These are phyloP conservation scores for Decapterus maruadsi DNA, from an alignment of 2,797 vertebrate species.

Conservation along the genomic window DNA sequence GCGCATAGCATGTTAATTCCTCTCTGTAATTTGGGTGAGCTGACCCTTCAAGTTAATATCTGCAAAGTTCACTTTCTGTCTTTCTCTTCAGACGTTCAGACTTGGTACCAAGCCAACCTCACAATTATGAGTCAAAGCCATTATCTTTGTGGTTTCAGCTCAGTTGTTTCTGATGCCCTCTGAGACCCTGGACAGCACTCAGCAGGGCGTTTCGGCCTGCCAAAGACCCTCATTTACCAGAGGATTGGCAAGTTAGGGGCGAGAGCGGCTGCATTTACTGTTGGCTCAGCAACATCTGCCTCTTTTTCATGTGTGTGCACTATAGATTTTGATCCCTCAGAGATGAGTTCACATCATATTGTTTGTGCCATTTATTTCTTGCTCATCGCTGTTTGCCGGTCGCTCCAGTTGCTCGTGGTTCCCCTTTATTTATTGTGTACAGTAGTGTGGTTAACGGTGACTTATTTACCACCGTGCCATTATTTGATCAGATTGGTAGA, in stretches of 20 bases:
- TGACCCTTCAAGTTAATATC: slow-evolving; percentile 5
- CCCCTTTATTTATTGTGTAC: background rate
- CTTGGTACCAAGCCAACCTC: slow-evolving; percentile 21
- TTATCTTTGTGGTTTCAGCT: slow-evolving; percentile 72
- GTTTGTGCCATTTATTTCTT: slow-evolving; percentile 15
- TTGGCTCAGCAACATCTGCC: slow-evolving; percentile 26
- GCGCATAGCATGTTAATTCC: background rate
- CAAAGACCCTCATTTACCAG: slow-evolving; percentile 68
- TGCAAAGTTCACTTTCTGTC: slow-evolving; percentile 20
- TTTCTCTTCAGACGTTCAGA: slow-evolving; percentile 33
- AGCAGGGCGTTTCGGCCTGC: slow-evolving; percentile 45
- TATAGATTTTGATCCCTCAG: slow-evolving; percentile 51
- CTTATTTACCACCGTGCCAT: slow-evolving; percentile 36
- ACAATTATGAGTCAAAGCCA: slow-evolving; percentile 52
- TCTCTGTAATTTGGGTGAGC: background rate
- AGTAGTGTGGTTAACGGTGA: background rate
- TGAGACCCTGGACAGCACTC: slow-evolving; percentile 63
- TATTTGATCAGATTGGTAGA: slow-evolving; percentile 52
- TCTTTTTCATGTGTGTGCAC: slow-evolving; percentile 28
- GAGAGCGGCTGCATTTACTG: slow-evolving; percentile 54
- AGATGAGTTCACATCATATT: slow-evolving; percentile 45
- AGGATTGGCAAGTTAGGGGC: slow-evolving; percentile 61
- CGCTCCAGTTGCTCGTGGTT: background rate
- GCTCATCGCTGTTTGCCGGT: background rate
- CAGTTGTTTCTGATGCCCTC: slow-evolving; percentile 63